These are phyloP conservation scores for Tricholaema leucomelas DNA, from an alignment of 2,113 vertebrate species.

Conservation along the genomic window DNA sequence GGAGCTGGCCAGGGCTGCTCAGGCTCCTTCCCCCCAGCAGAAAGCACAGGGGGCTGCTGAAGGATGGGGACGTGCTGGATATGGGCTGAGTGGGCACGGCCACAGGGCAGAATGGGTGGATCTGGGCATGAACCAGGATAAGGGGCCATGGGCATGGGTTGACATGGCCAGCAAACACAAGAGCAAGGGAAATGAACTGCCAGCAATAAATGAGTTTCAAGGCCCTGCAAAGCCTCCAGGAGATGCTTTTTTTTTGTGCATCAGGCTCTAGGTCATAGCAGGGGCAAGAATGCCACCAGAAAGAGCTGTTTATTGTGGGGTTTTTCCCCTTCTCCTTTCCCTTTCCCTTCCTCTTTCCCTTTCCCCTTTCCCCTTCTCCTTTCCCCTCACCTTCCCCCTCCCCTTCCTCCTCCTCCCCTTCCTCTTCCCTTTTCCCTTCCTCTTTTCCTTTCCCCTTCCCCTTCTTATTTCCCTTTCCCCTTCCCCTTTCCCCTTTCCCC, in stretches of 20 bases:
- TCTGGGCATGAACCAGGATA: accelerated
- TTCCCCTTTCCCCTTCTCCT: neutral
- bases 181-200: slow-evolving; percentile 24
- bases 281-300: accelerated
- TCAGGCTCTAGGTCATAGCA: accelerated
- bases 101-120: neutral
- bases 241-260: slow-evolving; percentile 5
- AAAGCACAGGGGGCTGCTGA: neutral
- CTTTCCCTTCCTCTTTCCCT: no score
- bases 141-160: no score
- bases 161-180: neutral
- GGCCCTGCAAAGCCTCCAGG: slow-evolving; percentile 51
- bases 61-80: accelerated
- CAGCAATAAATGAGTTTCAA: slow-evolving; percentile 37
- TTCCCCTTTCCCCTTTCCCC: no score
- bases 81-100: neutral
- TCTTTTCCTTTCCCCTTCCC: no score
- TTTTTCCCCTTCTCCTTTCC: neutral
- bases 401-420: no score
- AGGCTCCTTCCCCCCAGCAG: neutral
- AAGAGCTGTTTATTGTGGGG: neutral
- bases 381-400: neutral
- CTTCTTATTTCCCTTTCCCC: neutral
- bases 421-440: no score
- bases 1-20: neutral